These are phyloP conservation scores for Drosophila micromelanica DNA, from an alignment of 1,140 invertebrate genomes.

Conservation along the genomic window DNA sequence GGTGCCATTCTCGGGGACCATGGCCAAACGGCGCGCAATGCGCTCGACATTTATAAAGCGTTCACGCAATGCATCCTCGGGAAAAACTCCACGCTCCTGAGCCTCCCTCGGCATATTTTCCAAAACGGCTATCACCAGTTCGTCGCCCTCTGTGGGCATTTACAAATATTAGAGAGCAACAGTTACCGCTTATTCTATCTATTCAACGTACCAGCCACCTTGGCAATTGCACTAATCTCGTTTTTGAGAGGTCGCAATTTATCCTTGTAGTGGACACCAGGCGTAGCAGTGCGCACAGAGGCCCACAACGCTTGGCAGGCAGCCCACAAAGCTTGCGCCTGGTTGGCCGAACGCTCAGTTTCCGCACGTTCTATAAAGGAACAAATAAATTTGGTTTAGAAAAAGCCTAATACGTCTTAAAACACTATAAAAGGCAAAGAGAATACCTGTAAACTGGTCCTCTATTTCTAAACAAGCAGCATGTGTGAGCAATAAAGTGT, in stretches of 20 bases:
- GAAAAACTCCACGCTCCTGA: constrained; percentile 91
- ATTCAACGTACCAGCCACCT: constrained; percentile 87
- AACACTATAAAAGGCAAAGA: not conserved
- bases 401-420: not conserved
- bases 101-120: constrained; percentile 91
- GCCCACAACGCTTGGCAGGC: constrained; percentile 94
- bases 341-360: constrained; percentile 91
- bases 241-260: constrained; percentile 90
- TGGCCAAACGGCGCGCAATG: constrained; percentile 90
- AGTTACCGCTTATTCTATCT: fast-evolving
- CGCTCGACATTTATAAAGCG: constrained; percentile 92
- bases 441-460: constrained; percentile 81
- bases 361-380: constrained; percentile 88
- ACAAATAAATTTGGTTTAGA: not conserved
- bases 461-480: constrained; percentile 80
- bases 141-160: constrained; percentile 85
- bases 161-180: not conserved
- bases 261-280: constrained; percentile 85
- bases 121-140: constrained; percentile 90
- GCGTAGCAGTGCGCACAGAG: constrained; percentile 88
- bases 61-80: constrained; percentile 93
- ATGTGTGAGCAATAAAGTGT: constrained; percentile 26
- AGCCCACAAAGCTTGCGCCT: constrained; percentile 95
- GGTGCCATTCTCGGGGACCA: constrained; percentile 93
- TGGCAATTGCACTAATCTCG: constrained; percentile 89